Evolutionary conservation across 53 echinoderm and acorn worm species (phyloP), one percentile per base, ranked within the genome.

Genomic region (Patiria pectinifera): DNA sequence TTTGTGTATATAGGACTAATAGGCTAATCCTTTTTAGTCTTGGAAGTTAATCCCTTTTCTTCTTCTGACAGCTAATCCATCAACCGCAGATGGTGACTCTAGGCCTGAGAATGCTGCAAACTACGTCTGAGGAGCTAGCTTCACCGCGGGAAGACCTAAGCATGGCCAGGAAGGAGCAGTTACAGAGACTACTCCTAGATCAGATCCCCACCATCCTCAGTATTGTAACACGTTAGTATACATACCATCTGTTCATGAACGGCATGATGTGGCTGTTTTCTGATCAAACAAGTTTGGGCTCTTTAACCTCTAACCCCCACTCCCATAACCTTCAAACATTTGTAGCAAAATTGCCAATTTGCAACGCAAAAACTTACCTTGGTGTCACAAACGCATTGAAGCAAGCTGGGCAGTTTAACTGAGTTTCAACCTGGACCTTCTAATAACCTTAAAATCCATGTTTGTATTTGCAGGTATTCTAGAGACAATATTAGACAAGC

Each of bases 401-500:
- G 3, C 49, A 49, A 49, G 53, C 53, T 53, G 5, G 53, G 53
- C 53, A 53, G 53, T 86, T 69, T 86, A 35, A 35, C 35, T 35
- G 35, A 35, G 35, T 35, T 35, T 62, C 18, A 61, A 11, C 4
- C 61, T 84, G 25, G 69, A 19, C 70, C 13, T 22, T n/a, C 23
- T 14, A 23, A 53, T 61, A 46, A 59, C 48, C 35, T 19, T 25
- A 19, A 6, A 59, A 18, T 80, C 21, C 80, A 3, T 92, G 58
- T 79, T 48, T 69, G 44, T 53, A 1, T 80, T 82, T 79, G 19
- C 82, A 99, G 99, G 95, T 93, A 99, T 96, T 83, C 92, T 99
- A 24, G 99, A 99, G 87, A 96, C 96, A 15, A 96, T 99, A 89
- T 81, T 99, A 81, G 99, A 99, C 92, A 99, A 99, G 87, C 99